Conservation (phyloP, 2,113 vertebrate species). For the Zootoca vivipara region DNA sequence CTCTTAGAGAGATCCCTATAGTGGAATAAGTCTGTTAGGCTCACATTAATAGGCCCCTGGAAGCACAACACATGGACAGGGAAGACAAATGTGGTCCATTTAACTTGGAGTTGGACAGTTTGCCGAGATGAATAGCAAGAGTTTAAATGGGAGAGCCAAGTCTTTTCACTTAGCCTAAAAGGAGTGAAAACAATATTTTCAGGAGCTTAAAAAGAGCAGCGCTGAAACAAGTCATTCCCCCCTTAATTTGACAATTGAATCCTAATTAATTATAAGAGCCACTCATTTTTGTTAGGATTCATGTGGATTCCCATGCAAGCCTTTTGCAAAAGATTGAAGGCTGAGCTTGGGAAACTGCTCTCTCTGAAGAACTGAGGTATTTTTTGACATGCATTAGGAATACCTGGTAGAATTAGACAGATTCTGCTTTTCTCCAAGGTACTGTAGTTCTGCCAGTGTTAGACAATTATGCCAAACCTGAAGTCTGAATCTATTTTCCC, state of each 20-base stretch:
- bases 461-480: not conserved
- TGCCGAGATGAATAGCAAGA: conserved; percentile 19
- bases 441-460: not conserved
- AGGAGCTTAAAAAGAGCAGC: not conserved
- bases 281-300: not conserved
- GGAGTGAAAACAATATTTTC: conserved; percentile 10
- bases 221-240: not conserved
- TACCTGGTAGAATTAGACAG: not conserved
- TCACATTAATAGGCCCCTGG: conserved; percentile 33
- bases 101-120: conserved; percentile 24
- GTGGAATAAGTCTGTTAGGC: conserved; percentile 29
- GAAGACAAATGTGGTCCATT: conserved; percentile 28
- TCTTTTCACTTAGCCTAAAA: conserved; percentile 17
- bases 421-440: not conserved
- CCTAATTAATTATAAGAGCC: not conserved
- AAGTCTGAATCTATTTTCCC: not conserved
- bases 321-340: not conserved
- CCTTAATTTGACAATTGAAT: not conserved
- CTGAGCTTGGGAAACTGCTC: not conserved
- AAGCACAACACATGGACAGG: conserved; percentile 20
- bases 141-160: conserved; percentile 1
- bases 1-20: conserved; percentile 25
- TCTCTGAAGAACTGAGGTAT: not conserved
- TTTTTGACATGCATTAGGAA: not conserved
- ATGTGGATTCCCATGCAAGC: not conserved